These are phyloP conservation scores for Meandrusa payeni DNA, from an alignment of 2,888 invertebrate genomes.

Conservation along the genomic window DNA sequence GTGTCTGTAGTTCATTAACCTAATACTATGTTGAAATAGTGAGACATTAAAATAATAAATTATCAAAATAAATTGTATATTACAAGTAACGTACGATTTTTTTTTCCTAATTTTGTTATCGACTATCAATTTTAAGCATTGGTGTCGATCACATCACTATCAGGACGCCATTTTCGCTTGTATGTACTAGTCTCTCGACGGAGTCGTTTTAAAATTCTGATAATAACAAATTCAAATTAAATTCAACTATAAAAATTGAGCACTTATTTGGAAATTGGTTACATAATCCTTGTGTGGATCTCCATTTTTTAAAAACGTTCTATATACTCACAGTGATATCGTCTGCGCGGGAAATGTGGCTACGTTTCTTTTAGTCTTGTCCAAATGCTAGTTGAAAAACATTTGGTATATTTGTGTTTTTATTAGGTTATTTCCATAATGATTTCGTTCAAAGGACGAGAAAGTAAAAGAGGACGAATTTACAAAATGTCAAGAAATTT, in stretches of 20 bases:
- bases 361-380: slow-evolving; percentile 46
- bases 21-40: no score
- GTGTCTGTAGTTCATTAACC: no score
- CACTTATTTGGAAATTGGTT: slow-evolving; percentile 21
- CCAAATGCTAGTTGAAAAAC: slow-evolving; percentile 33
- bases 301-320: slow-evolving; percentile 12
- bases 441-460: slow-evolving; percentile 62
- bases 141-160: slow-evolving; percentile 45
- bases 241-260: slow-evolving; percentile 36
- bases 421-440: slow-evolving; percentile 34
- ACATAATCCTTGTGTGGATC: neutral
- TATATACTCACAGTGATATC: slow-evolving; percentile 38
- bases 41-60: no score
- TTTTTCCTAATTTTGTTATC: slow-evolving; percentile 4
- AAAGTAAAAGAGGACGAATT: slow-evolving; percentile 48
- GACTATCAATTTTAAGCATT: slow-evolving; percentile 1
- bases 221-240: slow-evolving; percentile 26
- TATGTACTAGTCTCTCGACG: slow-evolving; percentile 38
- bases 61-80: no score
- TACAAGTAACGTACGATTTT: no score
- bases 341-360: slow-evolving; percentile 78
- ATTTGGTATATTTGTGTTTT: slow-evolving; percentile 23
- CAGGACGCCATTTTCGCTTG: slow-evolving; percentile 66
- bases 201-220: slow-evolving; percentile 37
- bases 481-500: slow-evolving; percentile 59